phyloP scores from a whole-genome alignment of 1,140 invertebrate species.

The Antheraea pernyi region DNA sequence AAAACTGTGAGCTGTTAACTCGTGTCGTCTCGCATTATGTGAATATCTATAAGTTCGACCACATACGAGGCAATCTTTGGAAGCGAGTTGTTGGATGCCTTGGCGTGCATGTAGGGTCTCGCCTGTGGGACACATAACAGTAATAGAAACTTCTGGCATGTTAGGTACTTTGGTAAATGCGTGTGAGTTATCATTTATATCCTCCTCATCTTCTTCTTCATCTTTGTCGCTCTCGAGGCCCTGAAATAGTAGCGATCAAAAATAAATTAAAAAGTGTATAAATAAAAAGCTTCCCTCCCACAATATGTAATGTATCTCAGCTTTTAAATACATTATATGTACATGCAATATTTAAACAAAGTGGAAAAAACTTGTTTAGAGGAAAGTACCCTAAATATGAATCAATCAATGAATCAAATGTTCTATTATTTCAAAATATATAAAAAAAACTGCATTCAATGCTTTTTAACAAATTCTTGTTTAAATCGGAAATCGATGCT shows the following conservation, averaged over 20 bases:
- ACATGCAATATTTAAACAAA: no score
- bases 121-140: conserved; percentile 63
- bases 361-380: no score
- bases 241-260: conserved; percentile 38
- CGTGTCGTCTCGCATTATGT: conserved; percentile 75
- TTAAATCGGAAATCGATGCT: no score
- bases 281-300: no score
- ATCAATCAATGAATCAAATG: no score
- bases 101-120: conserved; percentile 65
- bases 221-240: conserved; percentile 68
- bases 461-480: no score
- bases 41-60: conserved; percentile 75
- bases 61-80: conserved; percentile 75
- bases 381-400: no score
- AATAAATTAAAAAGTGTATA: background rate
- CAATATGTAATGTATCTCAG: no score
- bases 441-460: no score
- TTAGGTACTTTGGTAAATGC: conserved; percentile 40
- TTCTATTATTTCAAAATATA: no score
- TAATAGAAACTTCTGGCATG: conserved; percentile 71
- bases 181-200: conserved; percentile 37
- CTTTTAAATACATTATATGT: no score
- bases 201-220: conserved; percentile 61
- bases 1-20: conserved; percentile 70
- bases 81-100: conserved; percentile 73